Conservation (phyloP, 1,140 invertebrate genomes). For the Anagrus nilaparvatae region DNA sequence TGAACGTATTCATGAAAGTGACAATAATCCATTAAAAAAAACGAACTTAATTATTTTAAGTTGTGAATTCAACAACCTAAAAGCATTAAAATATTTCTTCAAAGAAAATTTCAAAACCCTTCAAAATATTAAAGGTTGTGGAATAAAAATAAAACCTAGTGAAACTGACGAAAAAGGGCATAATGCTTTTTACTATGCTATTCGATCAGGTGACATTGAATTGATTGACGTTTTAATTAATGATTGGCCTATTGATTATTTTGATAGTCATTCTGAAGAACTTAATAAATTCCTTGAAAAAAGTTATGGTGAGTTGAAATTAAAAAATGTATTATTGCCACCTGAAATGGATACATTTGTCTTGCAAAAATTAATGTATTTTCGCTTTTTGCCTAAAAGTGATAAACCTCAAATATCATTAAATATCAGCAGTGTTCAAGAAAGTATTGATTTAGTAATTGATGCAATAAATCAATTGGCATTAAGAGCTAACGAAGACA, state of each 20-base stretch:
- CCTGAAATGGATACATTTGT: not conserved
- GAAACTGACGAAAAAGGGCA: not conserved
- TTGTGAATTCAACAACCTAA: conserved; percentile 6
- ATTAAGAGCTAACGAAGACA: not conserved
- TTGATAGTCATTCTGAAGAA: not conserved
- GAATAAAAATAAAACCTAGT: not conserved
- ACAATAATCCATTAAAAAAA: not conserved
- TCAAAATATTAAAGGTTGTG: not conserved
- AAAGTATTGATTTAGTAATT: not conserved
- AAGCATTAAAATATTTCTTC: not conserved
- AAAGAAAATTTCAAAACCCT: not conserved
- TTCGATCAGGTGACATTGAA: not conserved
- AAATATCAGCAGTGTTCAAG: not conserved
- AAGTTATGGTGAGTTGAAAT: conserved; percentile 2
- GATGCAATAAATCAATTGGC: not conserved
- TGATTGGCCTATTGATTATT: not conserved
- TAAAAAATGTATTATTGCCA: conserved; percentile 1
- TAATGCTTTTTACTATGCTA: conserved; percentile 1
- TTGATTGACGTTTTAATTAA: not conserved
- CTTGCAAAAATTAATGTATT: not conserved
- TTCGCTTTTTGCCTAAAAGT: not conserved
- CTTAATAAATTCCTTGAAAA: not conserved
- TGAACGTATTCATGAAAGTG: no score
- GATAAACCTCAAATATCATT: not conserved
- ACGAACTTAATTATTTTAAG: not conserved